phyloP scores from a whole-genome alignment of 2,888 invertebrate genomes.

The Notodonta dromedarius region DNA sequence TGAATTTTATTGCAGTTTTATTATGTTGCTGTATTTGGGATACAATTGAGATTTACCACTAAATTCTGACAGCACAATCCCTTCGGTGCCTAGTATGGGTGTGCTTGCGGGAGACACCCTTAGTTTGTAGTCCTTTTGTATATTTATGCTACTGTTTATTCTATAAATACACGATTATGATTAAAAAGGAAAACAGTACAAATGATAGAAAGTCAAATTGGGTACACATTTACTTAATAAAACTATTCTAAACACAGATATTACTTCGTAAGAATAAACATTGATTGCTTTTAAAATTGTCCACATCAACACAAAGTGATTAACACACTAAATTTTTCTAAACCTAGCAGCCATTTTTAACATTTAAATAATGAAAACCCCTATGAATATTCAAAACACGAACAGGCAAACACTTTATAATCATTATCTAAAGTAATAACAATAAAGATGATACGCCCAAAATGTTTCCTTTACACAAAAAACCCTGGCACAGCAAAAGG shows the following conservation, averaged over 20 bases:
- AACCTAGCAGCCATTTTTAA: no score
- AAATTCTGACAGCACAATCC: conserved; percentile 44
- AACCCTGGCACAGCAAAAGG: no score
- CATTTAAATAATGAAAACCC: no score
- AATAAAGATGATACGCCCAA: conserved; percentile 38
- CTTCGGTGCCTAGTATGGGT: conserved; percentile 32
- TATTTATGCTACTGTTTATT: conserved; percentile 5
- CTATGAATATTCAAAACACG: conserved; percentile 34
- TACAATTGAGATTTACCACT: conserved; percentile 58
- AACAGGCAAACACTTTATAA: conserved; percentile 34
- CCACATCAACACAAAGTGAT: no score
- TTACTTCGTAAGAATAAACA: no score
- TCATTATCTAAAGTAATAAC: conserved; percentile 38
- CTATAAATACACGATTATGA: no score
- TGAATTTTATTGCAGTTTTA: conserved; percentile 72
- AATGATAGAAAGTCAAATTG: no score
- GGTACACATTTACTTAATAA: no score
- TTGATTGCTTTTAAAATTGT: no score
- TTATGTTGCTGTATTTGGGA: conserved; percentile 72
- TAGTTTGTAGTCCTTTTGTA: conserved; percentile 3
- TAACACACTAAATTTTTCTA: no score
- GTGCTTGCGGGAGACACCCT: background rate
- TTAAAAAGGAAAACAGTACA: no score
- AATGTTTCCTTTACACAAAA: conserved; percentile 14
- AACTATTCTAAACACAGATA: no score